phyloP scores from a whole-genome alignment of 2,113 vertebrate species.

The Furnarius figulus region DNA sequence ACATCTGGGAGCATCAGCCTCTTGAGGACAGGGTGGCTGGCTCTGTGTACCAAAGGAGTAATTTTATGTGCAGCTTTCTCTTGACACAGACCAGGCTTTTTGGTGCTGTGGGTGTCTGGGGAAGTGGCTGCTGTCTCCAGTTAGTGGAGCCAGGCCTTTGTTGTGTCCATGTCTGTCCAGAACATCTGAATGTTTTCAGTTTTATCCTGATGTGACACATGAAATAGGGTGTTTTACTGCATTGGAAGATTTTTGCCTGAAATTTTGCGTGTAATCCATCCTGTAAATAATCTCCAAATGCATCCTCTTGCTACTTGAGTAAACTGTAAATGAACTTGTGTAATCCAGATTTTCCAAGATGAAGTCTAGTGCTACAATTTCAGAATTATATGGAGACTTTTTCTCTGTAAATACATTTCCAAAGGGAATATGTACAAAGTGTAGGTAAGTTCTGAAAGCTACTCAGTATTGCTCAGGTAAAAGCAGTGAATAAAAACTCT shows the following conservation, averaged over 20 bases:
- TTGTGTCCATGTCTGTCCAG: neutral
- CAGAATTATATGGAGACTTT: neutral
- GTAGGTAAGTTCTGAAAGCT: neutral
- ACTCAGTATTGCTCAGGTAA: neutral
- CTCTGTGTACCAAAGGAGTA: neutral
- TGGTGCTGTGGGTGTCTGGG: rapidly evolving
- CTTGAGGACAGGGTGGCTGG: rapidly evolving
- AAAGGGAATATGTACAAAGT: neutral
- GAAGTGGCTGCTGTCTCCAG: neutral
- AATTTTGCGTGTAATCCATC: rapidly evolving
- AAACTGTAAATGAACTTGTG: neutral
- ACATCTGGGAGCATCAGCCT: neutral
- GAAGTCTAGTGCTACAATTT: neutral
- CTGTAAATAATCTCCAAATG: neutral
- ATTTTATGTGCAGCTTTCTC: neutral
- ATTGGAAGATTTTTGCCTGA: too few relatives aligned
- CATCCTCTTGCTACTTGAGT: neutral
- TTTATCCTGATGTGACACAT: neutral
- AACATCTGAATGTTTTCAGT: neutral
- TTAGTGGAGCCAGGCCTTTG: neutral
- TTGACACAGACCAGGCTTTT: neutral
- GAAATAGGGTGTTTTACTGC: neutral
- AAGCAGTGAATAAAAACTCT: neutral
- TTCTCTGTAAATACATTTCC: neutral
- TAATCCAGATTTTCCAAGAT: neutral